Base-by-base conservation (phyloP, 2,113 vertebrate species). In the Seriola aureovittata region DNA sequence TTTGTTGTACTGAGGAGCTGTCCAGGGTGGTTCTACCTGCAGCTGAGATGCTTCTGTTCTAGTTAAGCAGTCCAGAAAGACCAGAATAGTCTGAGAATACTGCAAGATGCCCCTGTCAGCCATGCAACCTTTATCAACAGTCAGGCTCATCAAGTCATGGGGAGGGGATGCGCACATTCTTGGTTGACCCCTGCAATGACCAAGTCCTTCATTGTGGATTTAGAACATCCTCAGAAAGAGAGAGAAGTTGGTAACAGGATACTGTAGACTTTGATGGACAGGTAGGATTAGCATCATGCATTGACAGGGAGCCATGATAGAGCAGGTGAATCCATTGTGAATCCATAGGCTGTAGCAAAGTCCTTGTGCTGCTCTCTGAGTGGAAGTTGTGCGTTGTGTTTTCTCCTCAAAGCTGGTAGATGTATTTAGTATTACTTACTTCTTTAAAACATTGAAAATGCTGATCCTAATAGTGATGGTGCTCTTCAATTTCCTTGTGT, bases 121-220 rank as follows among this genome's bases (percentile, higher is more conserved):
- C 3, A 16, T 55, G n/a, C 48, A 65, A 50, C 21, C 54, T 48
- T 40, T 34, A 14, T 78, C 21, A 32, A 68, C 44, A 19, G 40
- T 50, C 55, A 50, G 75, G 65, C n/a, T 78, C 40, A 68, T 50
- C 8, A 36, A 23, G 29, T 40, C 52, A 46, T n/a, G 5, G 17
- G 42, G 42, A 52, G 29, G 42, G 12, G 17, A 62, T 2, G 12
- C 32, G 23, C 58, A 63, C 44, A 74, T 36, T 10, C 11, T 42
- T 34, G 25, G 57, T 5, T 29, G 55, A 19, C 48, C 48, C 17
- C 60, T 66, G 16, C 34, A 13, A 42, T 42, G 23, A 16, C 10
- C 34, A 19, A 10, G 17, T 73, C 42, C 71, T 36, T 21, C 16
- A 29, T 40, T 40, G n/a, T 29, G 48, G 25, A 10, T n/a, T 54